Conservation (phyloP, 1,140 invertebrate genomes). For the Drosophila kurseongensis region DNA sequence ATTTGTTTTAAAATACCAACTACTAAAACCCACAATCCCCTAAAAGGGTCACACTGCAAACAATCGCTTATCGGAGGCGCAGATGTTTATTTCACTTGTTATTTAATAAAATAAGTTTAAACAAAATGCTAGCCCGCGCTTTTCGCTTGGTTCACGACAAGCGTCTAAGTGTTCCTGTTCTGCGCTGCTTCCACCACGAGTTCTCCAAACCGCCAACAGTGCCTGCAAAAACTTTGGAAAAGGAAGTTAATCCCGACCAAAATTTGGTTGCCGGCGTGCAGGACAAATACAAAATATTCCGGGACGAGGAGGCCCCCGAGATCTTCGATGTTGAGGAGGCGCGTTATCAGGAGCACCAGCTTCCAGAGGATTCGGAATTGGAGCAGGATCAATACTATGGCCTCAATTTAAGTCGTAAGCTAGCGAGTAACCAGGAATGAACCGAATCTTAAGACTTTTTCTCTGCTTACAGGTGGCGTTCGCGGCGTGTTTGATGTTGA, state of each 20-base stretch:
- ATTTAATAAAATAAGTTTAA: conserved; percentile 25
- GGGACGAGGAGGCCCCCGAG: conserved; percentile 87
- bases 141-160: conserved; percentile 67
- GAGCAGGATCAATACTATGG: conserved; percentile 84
- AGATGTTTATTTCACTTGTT: conserved; percentile 12
- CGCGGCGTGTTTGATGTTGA: conserved; percentile 94
- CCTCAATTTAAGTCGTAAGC: conserved; percentile 86
- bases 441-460: background rate
- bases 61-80: background rate
- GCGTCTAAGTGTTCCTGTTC: conserved; percentile 60
- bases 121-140: conserved; percentile 61
- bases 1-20: too few relatives aligned
- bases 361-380: conserved; percentile 30
- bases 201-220: conserved; percentile 48
- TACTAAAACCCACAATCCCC: too few relatives aligned
- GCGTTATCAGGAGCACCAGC: conserved; percentile 75
- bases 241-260: conserved; percentile 4
- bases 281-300: conserved; percentile 77
- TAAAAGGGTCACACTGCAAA: background rate
- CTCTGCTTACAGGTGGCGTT: conserved; percentile 88
- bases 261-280: conserved; percentile 55
- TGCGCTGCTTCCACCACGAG: conserved; percentile 78
- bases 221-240: background rate
- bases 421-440: conserved; percentile 4
- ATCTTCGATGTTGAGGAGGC: conserved; percentile 90